Conservation (phyloP, 1,140 invertebrate genomes). For the Neodiprion virginianus region DNA sequence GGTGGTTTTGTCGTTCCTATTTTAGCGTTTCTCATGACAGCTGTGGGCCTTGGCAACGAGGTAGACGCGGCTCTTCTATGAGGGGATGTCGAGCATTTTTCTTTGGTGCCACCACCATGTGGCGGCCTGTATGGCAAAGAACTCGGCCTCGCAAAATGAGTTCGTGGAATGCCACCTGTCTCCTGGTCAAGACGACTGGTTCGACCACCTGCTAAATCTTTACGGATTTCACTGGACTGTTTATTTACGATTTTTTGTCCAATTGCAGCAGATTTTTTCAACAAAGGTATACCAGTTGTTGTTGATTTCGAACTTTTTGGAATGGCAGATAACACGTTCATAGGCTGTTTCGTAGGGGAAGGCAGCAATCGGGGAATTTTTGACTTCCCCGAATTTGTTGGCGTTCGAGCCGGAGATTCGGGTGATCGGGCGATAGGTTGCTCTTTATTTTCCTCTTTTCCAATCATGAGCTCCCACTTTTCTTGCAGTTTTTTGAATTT, state of each 20-base stretch:
- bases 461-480: slow-evolving; percentile 83
- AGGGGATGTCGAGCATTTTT: slow-evolving; percentile 59
- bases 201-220: slow-evolving; percentile 46
- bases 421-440: slow-evolving; percentile 49
- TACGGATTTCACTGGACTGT: slow-evolving; percentile 39
- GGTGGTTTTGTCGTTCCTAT: slow-evolving; percentile 41
- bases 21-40: slow-evolving; percentile 43
- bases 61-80: slow-evolving; percentile 70
- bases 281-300: slow-evolving; percentile 47
- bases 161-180: slow-evolving; percentile 48
- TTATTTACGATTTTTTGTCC: slow-evolving; percentile 30
- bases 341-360: slow-evolving; percentile 65
- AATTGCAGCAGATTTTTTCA: slow-evolving; percentile 46
- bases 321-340: slow-evolving; percentile 39
- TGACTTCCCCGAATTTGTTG: slow-evolving; percentile 61
- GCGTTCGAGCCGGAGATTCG: slow-evolving; percentile 57
- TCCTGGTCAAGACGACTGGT: slow-evolving; percentile 68
- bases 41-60: slow-evolving; percentile 60
- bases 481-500: slow-evolving; percentile 81
- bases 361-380: slow-evolving; percentile 76
- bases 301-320: slow-evolving; percentile 45
- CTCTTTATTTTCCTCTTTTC: slow-evolving; percentile 57
- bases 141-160: slow-evolving; percentile 62
- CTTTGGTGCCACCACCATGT: slow-evolving; percentile 55
- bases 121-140: slow-evolving; percentile 70